Evolutionary conservation across 2,888 invertebrate genomes (phyloP), one percentile per base, ranked within the genome.

Genomic region (Philhelius pedissequus): DNA sequence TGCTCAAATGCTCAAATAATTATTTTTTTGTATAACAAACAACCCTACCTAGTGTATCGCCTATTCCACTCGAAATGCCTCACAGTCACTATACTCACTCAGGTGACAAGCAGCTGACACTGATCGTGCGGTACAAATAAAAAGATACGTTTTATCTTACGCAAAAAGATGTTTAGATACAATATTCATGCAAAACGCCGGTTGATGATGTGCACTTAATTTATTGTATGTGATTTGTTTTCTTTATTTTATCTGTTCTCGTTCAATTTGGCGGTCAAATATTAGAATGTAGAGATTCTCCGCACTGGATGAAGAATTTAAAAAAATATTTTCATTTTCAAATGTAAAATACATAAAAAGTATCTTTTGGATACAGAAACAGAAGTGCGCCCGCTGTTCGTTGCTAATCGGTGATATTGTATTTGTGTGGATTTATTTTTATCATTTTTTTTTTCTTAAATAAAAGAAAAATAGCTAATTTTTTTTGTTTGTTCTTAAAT

Each of bases 91-190:
- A 48, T 48, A 83, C 69, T 83, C 73, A 83, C 69, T 78, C 78
- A 74, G 82, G 64, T 74, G 73, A 56, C 74, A 83, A 70, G 48
- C 82, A 78, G 82, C 82, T 83, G 78, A 83, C 78, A 78, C 62
- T 74, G 69, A 73, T 78, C 82, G 73, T 78, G 48, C 78, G 78
- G 56, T 54, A 70, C 6, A 62, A 69, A 25, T 15, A 82, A 80
- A 80, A 69, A 74, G 66, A 79, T 74, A 54, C 74, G 22, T 68
- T 54, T 45, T 74, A 48, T 64, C 45, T 32, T 52, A 68, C 50
- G 64, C 73, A 35, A 35, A 68, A 60, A 52, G 60, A 80, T 69
- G 38, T 48, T 32, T 50, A 40, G 80, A 80, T 74, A 80, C 74
- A 79, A 48, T 20, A 48, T 73, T 58, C 35, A n/a, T 18, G 38